These are phyloP conservation scores for Tragulus kanchil DNA, from an alignment of 2,113 vertebrate species.

Conservation along the genomic window DNA sequence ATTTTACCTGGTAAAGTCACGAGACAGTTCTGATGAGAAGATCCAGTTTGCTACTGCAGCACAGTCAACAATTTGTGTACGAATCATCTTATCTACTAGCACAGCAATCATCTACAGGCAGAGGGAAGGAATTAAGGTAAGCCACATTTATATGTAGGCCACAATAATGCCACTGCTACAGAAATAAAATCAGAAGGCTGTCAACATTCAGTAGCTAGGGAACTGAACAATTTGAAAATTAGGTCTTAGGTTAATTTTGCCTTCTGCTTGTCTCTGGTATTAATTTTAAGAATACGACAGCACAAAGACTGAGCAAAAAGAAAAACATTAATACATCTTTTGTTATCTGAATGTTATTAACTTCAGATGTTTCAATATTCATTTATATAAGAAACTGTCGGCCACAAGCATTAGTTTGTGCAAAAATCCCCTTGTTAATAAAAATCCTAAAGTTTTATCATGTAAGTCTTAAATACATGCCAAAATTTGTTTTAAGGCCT, in stretches of 20 bases:
- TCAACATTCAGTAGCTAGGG: neutral
- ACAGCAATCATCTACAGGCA: conserved; percentile 95
- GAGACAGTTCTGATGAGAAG: conserved; percentile 97
- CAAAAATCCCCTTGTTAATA: neutral
- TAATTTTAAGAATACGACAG: neutral
- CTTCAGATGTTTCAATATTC: neutral
- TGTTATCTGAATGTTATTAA: neutral
- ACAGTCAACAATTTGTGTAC: conserved; percentile 98
- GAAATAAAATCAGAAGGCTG: neutral
- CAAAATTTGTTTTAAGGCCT: conserved; percentile 44
- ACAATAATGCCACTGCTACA: neutral
- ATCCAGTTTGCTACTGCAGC: conserved; percentile 99
- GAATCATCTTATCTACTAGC: conserved; percentile 98
- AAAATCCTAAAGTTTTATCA: neutral
- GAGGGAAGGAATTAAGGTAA: conserved; percentile 53
- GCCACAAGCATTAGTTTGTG: neutral
- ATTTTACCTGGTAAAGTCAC: conserved; percentile 97
- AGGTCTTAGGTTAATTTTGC: neutral
- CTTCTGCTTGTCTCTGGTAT: neutral
- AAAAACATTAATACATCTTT: neutral
- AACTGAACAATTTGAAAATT: neutral
- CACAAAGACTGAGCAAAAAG: neutral
- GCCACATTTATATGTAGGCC: neutral
- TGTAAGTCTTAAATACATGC: neutral
- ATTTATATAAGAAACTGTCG: neutral